Conservation (phyloP, 2,888 invertebrate genomes). For the Elmis aenea region DNA sequence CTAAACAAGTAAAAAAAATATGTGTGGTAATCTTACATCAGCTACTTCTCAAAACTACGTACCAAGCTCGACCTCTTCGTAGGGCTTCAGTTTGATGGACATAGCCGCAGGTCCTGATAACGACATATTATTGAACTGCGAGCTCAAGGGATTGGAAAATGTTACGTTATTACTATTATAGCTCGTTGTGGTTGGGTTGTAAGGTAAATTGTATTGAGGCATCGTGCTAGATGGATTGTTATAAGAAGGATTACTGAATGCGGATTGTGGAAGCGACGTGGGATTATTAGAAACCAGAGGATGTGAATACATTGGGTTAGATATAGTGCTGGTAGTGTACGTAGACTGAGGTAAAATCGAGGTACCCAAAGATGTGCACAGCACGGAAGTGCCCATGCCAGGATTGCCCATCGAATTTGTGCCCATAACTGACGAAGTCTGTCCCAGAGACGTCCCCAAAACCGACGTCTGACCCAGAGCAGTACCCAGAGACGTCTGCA, state of each 20-base stretch:
- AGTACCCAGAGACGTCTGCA: conserved; percentile 27
- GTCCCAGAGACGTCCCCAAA: conserved; percentile 15
- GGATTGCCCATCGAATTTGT: conserved; percentile 16
- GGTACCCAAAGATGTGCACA: conserved; percentile 47
- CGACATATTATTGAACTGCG: conserved; percentile 52
- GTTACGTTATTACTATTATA: conserved; percentile 49
- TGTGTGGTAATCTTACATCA: conserved; percentile 1
- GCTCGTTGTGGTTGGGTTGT: conserved; percentile 39
- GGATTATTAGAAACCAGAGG: conserved; percentile 39
- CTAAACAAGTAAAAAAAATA: no score
- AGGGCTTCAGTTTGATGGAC: conserved; percentile 64
- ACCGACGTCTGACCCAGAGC: conserved; percentile 34
- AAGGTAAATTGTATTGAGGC: conserved; percentile 48
- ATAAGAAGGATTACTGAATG: conserved; percentile 50
- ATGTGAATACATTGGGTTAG: conserved; percentile 52
- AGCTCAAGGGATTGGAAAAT: conserved; percentile 62
- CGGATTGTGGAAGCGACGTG: conserved; percentile 42
- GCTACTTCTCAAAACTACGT: conserved; percentile 17
- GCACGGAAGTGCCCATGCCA: conserved; percentile 13
- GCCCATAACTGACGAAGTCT: conserved; percentile 9
- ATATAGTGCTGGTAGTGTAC: conserved; percentile 48
- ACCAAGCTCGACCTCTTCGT: conserved; percentile 68
- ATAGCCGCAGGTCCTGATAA: conserved; percentile 49
- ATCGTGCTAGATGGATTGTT: conserved; percentile 46
- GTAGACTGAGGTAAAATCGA: conserved; percentile 51